Evolutionary conservation across 2,797 vertebrate genomes (phyloP), one percentile per base, ranked within the genome.

Genomic region (Sphaeramia orbicularis): DNA sequence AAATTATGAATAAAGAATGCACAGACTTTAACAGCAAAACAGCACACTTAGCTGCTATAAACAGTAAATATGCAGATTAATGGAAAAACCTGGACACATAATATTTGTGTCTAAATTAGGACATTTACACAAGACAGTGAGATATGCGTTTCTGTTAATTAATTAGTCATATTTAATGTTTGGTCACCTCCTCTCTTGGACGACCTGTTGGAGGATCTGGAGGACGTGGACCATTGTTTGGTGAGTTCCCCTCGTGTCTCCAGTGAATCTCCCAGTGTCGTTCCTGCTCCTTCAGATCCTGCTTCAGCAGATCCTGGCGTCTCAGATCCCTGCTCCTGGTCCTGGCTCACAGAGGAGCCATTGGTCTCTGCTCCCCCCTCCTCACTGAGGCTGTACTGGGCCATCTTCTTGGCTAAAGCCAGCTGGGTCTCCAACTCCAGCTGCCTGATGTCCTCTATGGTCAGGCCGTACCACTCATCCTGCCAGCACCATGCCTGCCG

Each of bases 401-500:
- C 97, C 98, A 99, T 99, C 91, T 98, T 99, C 84, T 96, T 95
- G 2, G 97, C 97, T 35, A 99, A 83, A 83, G 98, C 96, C 74
- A 99, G 83, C 91, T 99, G 98, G 0, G 96, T 96, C 90, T 99
- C 97, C 84, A 96, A 95, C 93, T 99, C 98, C 87, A 99, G 94
- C 86, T 93, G 95, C 72, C 97, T 84, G 87, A 99, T 98, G 88
- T 99, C 96, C 73, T 98, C 97, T 1, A 99, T 99, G 87, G 94
- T 98, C 70, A 99, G 95, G 21, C 98, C 97, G 0, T 95, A 98
- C 97, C 98, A 99, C 53, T 99, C 98, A 0, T 99, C 97, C 92
- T 99, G 98, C 98, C 98, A 99, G 92, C 98, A 99, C 98, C 98
- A 99, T 0, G 98, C 98, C 91, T 99, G 98, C 13, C 97, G 91